Conservation (phyloP, 2,888 invertebrate genomes). For the Sesamia inferens region DNA sequence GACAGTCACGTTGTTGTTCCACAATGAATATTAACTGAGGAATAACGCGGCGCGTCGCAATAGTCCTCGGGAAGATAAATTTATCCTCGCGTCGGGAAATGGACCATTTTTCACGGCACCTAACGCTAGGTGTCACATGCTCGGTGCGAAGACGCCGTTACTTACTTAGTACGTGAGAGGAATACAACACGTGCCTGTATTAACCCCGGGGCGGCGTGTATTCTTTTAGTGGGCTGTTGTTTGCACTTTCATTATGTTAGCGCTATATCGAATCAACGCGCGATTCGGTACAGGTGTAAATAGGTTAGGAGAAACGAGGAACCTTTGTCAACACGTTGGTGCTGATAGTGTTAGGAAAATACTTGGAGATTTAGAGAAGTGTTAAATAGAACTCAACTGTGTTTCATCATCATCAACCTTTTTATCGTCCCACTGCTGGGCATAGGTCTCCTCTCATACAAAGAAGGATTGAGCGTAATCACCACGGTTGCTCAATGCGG, state of each 20-base stretch:
- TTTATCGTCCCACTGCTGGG: no score
- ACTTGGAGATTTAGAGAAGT: constrained; percentile 26
- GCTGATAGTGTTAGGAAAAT: constrained; percentile 45
- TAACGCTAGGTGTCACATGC: constrained; percentile 86
- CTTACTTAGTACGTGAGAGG: constrained; percentile 80
- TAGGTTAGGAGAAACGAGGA: constrained; percentile 27
- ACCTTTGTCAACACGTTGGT: constrained; percentile 49
- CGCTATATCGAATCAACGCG: constrained; percentile 66
- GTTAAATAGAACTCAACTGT: constrained; percentile 35
- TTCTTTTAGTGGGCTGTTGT: constrained; percentile 76
- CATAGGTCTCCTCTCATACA: no score
- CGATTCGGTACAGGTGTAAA: constrained; percentile 50
- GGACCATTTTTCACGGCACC: constrained; percentile 87
- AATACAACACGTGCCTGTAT: constrained; percentile 82
- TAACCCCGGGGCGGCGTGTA: constrained; percentile 75
- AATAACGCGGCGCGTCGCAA: constrained; percentile 82
- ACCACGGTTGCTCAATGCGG: no score
- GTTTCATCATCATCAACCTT: neutral
- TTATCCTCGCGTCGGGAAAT: constrained; percentile 81
- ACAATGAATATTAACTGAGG: constrained; percentile 89
- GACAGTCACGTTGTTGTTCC: constrained; percentile 74
- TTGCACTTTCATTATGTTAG: constrained; percentile 72
- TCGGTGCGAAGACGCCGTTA: constrained; percentile 86
- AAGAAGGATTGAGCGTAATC: no score
- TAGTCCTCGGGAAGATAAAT: constrained; percentile 86